Base-by-base conservation (phyloP, 2,113 vertebrate species). In the Dissostichus mawsoni region DNA sequence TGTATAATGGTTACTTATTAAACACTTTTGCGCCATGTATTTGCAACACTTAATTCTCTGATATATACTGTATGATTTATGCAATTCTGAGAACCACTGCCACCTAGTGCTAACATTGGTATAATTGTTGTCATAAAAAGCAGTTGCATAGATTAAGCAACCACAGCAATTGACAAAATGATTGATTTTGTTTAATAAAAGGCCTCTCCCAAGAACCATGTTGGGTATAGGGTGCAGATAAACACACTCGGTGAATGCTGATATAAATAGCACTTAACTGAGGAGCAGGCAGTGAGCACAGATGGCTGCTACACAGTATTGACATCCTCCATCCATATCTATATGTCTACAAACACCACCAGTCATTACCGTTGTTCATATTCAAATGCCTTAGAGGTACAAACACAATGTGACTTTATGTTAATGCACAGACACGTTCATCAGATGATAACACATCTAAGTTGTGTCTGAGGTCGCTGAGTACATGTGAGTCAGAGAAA, bases 241-340 rank as follows among this genome's bases (percentile, higher is more conserved):
- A 85, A 78, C 76, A 70, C 74, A 29, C 76, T 66, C 29, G 78
- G 87, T 79, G 75, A 83, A 83, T 69, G 76, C 50, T 83, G 86
- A 58, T 82, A 84, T 83, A 87, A 89, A 91, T 76, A 82, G 84
- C 82, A 89, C 81, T 76, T 84, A 91, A 81, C 65, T 69, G 59
- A 66, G 80, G 58, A 76, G 53, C 62, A 67, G 83, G 69, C 63
- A 79, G 62, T 55, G 62, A 86, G 92, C 89, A 93, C 90, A 93
- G 92, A 93, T 93, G 92, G 92, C 73, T 73, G 61, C 3, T 72
- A 36, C 69, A 65, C 64, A 74, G 65, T 92, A 94, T 94, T 83
- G 92, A 93, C 92, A 77, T 74, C 8, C 81, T 58, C 71, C 65
- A 50, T 84, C 78, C 82, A 86, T 90, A 90, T 92, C 88, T 92